Base-by-base conservation (phyloP, 1,140 invertebrate species). In the Panonychus citri region DNA sequence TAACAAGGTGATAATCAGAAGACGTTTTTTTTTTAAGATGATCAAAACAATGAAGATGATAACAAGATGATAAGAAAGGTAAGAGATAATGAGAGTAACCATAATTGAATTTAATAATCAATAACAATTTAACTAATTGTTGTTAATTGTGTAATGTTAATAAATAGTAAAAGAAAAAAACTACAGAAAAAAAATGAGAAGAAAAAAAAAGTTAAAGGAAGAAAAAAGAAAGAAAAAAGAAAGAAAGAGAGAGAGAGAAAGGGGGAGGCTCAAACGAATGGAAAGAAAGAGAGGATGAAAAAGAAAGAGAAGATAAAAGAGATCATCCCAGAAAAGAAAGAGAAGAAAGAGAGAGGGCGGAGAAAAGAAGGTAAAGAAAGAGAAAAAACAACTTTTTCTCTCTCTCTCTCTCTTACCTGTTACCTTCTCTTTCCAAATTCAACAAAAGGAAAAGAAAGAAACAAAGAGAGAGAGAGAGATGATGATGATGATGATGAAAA, bases 361-460 rank as follows among this genome's bases (percentile, higher is more conserved):
- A 34, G 27, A 26, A 40, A 17, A 30, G 7, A 34, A 12, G 25
- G 17, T 19, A 54, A 27, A 39, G 55, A 53, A 53, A 58, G 21
- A 30, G 43, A 21, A 34, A 46, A 10, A 52, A 54, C 2, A 34
- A 34, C 28, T 30, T 57, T 51, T 26, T 61, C 58, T 15, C n/a
- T 46, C n/a, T 19, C 42, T 43, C 42, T 43, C 17, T 43, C 42
- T 17, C 42, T 43, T 17, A 5, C 42, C 17, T 17, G 7, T 43
- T 43, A 3, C 43, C 43, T 21, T n/a, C n/a, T 17, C 39, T 40
- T 40, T 17, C 39, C 39, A 17, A 40, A 40, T 40, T 13, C 43
- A 21, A 46, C 21, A 24, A 46, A 46, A 21, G 21, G n/a, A n/a
- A 24, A 19, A 24, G 43, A 46, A 24, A 43, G 42, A 46, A n/a